Base-by-base conservation (phyloP, 92 coral and sea anemone species). In the Paragorgia papillata region DNA sequence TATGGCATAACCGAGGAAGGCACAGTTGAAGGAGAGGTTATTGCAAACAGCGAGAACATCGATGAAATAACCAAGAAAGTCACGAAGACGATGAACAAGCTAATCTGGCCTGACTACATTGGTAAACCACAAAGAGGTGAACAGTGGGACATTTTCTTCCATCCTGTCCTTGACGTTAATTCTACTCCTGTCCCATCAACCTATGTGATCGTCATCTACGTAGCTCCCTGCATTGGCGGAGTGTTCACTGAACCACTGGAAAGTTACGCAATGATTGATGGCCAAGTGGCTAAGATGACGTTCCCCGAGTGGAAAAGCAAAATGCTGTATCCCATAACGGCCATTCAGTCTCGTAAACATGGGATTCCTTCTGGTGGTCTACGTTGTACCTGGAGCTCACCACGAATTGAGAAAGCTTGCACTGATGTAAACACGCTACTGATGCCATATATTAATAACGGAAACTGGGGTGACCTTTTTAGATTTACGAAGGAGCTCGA, bases 61-160 rank as follows among this genome's bases (percentile, higher is more conserved):
- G 46, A 82, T 50, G 71, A 73, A 26, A 51, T 82, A 4, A 65
- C 7, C 4, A 54, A 29, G 31, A 44, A 32, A 74, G 58, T 82
- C 22, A 46, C 31, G 3, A 31, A 74, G 30, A 56, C 40, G 35
- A 75, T 82, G 57, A 74, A 65, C 66, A 54, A 74, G 27, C 74
- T 75, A 76, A 40, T 39, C 30, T 82, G 86, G 86, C 82, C 86
- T 18, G 30, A 22, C 17, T 15, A 7, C n/a, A 59, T 34, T 1
- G 82, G 67, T 13, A 57, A 73, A 64, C 86, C 86, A 58, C 21
- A 74, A 27, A 54, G 39, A 25, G 86, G 76, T 28, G 55, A 40
- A 53, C 81, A 82, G 43, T 82, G 86, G 86, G 76, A 82, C 35
- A 82, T 82, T 25, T 64, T 62, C 34, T 82, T 82, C 32, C 76